A percentile compares a stretch with the other conserved stretches of the same genome.
These are phyloP conservation scores for Synergus gifuensis DNA, from an alignment of 2,888 invertebrate genomes.

Conservation along the genomic window DNA sequence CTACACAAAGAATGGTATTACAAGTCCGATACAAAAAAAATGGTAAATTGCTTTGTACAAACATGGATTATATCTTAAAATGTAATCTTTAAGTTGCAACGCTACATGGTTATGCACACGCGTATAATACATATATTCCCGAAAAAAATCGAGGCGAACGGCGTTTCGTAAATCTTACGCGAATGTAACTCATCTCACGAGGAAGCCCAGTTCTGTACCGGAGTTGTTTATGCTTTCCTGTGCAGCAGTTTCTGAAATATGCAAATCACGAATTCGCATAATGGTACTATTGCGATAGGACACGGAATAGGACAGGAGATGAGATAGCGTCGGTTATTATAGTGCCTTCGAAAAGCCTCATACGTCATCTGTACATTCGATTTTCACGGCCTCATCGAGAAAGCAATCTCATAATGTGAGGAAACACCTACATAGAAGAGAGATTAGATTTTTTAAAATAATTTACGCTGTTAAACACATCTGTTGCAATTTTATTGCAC, in stretches of 20 bases:
- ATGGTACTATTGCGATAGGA: slow-evolving; percentile 70
- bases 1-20: background rate
- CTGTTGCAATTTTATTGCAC: too few species aligned
- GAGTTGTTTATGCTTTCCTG: slow-evolving; percentile 78
- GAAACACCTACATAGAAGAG: slow-evolving; percentile 7
- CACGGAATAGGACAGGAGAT: slow-evolving; percentile 55
- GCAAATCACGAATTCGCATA: slow-evolving; percentile 77
- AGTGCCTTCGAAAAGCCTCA: slow-evolving; percentile 16
- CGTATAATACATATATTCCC: slow-evolving; percentile 26
- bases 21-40: background rate
- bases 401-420: slow-evolving; percentile 6
- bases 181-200: slow-evolving; percentile 75
- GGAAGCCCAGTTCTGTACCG: slow-evolving; percentile 69
- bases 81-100: slow-evolving; percentile 40
- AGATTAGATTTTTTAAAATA: background rate
- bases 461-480: too few species aligned
- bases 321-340: slow-evolving; percentile 51
- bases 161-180: slow-evolving; percentile 74
- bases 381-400: slow-evolving; percentile 16
- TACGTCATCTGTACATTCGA: background rate
- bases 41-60: slow-evolving; percentile 1
- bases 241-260: slow-evolving; percentile 76
- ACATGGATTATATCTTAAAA: slow-evolving; percentile 23
- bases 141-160: slow-evolving; percentile 57
- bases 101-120: slow-evolving; percentile 30